Base-by-base conservation (phyloP, 2,888 invertebrate genomes). In the Macaria notata region DNA sequence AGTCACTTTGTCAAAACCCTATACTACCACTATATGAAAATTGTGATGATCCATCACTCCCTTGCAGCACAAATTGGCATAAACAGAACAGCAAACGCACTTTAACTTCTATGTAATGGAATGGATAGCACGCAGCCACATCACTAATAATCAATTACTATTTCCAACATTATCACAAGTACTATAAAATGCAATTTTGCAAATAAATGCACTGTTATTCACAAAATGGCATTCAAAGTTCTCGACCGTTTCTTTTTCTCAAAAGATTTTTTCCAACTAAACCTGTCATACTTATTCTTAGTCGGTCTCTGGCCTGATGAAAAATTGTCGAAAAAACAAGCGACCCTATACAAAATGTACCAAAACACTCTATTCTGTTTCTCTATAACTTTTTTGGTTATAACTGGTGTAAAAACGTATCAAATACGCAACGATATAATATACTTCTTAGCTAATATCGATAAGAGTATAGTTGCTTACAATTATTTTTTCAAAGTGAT, bases 251-350 rank as follows among this genome's bases (percentile, higher is more conserved):
- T 71, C 19, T 61, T 67, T 31, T 55, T 54, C n/a, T 56, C 68
- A 3, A 69, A 75, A 29, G 71, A 81, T 49, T 78, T 82, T 42
- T 86, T 88, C 60, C 74, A 78, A 43, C 80, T 84, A 42, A 88
- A 88, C 62, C 59, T 88, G 44, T 80, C 81, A 63, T 85, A 74
- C 56, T 73, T 89, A 31, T 78, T 73, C 56, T 65, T 69, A 3
- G 78, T 84, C 3, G 88, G 89, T 9, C 65, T 88, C 55, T 89
- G 88, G 88, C 83, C 84, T 0, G 64, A 70, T 9, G 67, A 82
- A 9, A 55, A 72, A 3, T 73, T 76, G 64, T 67, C 76, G 0
- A 57, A 46, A 46, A 64, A 53, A 4, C 66, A 75, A 53, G 55
- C 55, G 8, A 6, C 65, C 0, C 3, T 80, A 1, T 88, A 88